Evolutionary conservation across 1,140 invertebrate genomes (phyloP), one percentile per base, ranked within the genome.

Genomic region (Danaus plexippus): DNA sequence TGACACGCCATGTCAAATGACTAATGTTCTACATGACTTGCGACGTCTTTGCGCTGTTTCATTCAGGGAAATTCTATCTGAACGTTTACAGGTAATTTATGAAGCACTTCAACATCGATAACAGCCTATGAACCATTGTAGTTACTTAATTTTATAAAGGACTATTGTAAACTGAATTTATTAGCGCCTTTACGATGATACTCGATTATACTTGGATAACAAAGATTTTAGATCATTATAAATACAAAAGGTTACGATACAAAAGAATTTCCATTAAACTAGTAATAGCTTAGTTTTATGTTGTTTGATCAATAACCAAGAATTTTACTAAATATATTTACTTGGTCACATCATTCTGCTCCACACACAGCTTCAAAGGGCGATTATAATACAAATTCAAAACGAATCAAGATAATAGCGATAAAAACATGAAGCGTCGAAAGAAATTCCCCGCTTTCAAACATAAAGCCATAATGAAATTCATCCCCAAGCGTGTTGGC

Each of bases 381-480:
- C 51, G 42, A 53, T 40, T 22, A 32, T 53, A 10, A 32, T 55
- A 54, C 64, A 62, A 62, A 66, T 65, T 65, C 52, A 61, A 66
- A 63, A 68, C 57, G 66, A 69, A 71, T 71, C 66, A 69, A 69
- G 68, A 62, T 62, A 62, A 64, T 58, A 54, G 57, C 56, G 64
- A 71, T 66, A 74, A 76, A 71, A 71, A 68, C 57, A 49, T 45
- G 22, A 47, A 58, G 49, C 57, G 60, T 59, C 53, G 61, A 60
- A 64, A 61, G 59, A 74, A 79, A 74, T 75, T 66, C 69, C 68
- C 67, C 63, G 49, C 67, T 75, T 64, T 69, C 71, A 71, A 75
- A 77, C 73, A 73, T 77, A 72, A 79, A 80, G 71, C 75, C 73
- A 71, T 84, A 81, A 85, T 85, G 74, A 82, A 82, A 85, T 85